A percentile compares a stretch with the other conserved stretches of the same genome.
Evolutionary conservation across 2,113 vertebrate genomes (phyloP).

Genomic region (Serilophus lunatus): DNA sequence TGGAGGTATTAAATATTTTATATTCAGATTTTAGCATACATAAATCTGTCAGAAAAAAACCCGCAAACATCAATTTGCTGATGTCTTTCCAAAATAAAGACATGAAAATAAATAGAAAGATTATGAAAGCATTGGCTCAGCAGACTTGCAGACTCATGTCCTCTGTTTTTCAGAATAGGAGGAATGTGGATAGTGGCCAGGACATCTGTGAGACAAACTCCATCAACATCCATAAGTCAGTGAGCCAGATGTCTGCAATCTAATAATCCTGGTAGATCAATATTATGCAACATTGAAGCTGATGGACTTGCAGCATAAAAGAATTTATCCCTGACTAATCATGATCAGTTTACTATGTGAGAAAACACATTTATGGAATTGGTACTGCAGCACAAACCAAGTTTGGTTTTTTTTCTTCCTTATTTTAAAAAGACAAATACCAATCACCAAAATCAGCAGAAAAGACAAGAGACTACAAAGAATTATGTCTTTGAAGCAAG

Average conservation of each 20-base stretch:
- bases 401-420: accelerated
- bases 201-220: slow-evolving; percentile 46
- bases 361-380: background rate
- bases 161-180: slow-evolving; percentile 42
- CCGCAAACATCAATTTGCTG: background rate
- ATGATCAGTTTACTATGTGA: background rate
- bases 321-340: background rate
- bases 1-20: background rate
- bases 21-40: background rate
- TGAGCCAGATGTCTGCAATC: background rate
- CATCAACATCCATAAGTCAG: slow-evolving; percentile 1
- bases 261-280: slow-evolving; percentile 27
- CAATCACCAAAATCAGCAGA: background rate
- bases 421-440: background rate
- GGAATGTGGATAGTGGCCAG: slow-evolving; percentile 39
- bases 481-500: background rate
- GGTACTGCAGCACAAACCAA: background rate
- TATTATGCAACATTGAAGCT: background rate
- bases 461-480: background rate
- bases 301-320: background rate
- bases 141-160: slow-evolving; percentile 21
- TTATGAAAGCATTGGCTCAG: background rate
- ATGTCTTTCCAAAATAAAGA: background rate
- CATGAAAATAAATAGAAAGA: slow-evolving; percentile 13
- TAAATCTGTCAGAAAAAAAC: background rate